Conservation (phyloP, 2,113 vertebrate genomes). For the Colaptes auratus region DNA sequence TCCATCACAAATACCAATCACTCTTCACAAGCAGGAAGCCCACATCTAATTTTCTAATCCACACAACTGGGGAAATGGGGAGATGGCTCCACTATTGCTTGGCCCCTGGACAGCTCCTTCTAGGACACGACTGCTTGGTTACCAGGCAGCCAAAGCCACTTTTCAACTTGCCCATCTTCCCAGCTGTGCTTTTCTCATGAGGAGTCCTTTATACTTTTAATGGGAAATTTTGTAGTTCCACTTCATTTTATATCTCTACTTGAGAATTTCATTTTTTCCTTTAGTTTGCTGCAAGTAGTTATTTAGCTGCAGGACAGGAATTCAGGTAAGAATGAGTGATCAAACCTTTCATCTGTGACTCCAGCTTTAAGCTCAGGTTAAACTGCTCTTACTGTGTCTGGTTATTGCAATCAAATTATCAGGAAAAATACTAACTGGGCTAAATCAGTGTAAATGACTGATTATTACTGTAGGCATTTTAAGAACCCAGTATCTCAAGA, state of each 20-base stretch:
- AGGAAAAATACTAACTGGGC: conserved; percentile 5
- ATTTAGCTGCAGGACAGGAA: conserved; percentile 50
- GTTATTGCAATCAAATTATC: conserved; percentile 27
- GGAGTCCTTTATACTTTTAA: not conserved
- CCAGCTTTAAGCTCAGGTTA: conserved; percentile 22
- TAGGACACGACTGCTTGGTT: not conserved
- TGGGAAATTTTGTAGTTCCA: not conserved
- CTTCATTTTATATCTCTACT: not conserved
- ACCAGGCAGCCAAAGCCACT: not conserved
- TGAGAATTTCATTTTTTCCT: conserved; percentile 8
- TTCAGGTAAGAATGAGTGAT: conserved; percentile 26
- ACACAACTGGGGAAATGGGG: accelerated
- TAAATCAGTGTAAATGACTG: conserved; percentile 7
- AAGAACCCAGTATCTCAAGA: not conserved
- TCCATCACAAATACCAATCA: not conserved
- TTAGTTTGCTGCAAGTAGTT: conserved; percentile 18
- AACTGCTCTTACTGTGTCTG: conserved; percentile 35
- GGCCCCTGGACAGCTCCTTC: not conserved
- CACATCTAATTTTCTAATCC: not conserved
- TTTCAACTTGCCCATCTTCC: not conserved
- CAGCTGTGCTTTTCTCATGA: not conserved
- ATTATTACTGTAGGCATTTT: conserved; percentile 1
- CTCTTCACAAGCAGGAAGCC: not conserved
- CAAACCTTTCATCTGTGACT: conserved; percentile 28
- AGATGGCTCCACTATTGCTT: accelerated